Conservation (phyloP, 2,113 vertebrate species). For the Otocyon megalotis region DNA sequence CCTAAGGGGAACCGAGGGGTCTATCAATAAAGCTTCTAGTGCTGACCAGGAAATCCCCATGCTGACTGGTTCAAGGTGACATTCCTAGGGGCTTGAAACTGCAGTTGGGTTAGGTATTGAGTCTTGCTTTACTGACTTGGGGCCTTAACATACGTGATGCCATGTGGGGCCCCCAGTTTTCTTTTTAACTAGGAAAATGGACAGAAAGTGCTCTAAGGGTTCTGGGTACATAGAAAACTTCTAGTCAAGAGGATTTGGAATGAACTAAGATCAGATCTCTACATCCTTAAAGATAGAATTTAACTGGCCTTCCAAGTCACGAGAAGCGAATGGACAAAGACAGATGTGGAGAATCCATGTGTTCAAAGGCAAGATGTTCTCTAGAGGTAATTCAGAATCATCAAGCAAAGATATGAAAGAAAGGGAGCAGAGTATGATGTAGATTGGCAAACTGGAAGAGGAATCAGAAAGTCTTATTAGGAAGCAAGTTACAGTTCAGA, state of each 20-base stretch:
- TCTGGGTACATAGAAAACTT: not conserved
- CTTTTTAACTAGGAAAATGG: not conserved
- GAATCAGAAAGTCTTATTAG: conserved; percentile 49
- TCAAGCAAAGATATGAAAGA: conserved; percentile 31
- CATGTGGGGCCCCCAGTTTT: not conserved
- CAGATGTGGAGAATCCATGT: not conserved
- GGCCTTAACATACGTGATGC: not conserved
- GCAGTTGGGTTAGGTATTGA: not conserved
- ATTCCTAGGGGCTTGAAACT: not conserved
- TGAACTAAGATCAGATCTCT: not conserved
- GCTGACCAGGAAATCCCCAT: not conserved
- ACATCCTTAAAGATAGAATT: not conserved
- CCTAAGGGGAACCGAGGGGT: not conserved
- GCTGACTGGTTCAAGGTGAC: not conserved
- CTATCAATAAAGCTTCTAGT: not conserved
- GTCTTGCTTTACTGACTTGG: not conserved
- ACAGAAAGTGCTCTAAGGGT: not conserved
- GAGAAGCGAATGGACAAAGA: not conserved
- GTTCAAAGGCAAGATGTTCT: not conserved
- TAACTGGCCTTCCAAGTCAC: conserved; percentile 8
- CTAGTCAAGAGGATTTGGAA: not conserved
- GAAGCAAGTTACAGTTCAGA: conserved; percentile 42
- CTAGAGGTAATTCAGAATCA: conserved; percentile 25
- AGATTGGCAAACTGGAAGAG: conserved; percentile 10
- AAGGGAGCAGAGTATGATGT: not conserved